A percentile compares a stretch with the other conserved stretches of the same genome.
These are phyloP conservation scores for Clistopyga incitator DNA, from an alignment of 2,888 invertebrate species.

Conservation along the genomic window DNA sequence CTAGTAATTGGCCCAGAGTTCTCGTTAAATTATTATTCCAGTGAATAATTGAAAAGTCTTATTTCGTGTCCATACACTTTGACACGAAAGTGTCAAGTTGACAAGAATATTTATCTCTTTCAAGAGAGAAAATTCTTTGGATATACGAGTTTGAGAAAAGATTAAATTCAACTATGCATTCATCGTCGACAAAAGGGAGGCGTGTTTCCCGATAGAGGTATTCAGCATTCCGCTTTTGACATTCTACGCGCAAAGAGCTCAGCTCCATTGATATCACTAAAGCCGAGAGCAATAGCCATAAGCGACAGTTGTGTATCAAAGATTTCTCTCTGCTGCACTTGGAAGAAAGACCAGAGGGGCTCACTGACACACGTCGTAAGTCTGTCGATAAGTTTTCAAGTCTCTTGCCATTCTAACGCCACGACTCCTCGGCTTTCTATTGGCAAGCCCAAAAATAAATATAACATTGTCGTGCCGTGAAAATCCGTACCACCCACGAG, in stretches of 20 bases:
- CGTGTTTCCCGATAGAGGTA: background rate
- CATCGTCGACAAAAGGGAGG: background rate
- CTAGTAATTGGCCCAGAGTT: too few relatives aligned
- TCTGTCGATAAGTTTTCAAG: background rate
- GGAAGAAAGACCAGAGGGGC: constrained; percentile 8
- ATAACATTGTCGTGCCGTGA: background rate
- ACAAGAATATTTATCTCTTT: too few relatives aligned
- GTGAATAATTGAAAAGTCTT: too few relatives aligned
- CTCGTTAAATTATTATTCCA: too few relatives aligned
- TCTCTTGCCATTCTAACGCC: background rate
- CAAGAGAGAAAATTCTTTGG: background rate
- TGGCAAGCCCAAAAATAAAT: too few relatives aligned
- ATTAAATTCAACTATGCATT: background rate
- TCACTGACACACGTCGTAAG: constrained; percentile 20
- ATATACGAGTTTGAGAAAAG: background rate
- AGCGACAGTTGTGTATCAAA: constrained; percentile 23
- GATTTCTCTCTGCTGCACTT: constrained; percentile 6
- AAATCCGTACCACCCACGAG: background rate
- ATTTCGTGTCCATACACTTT: too few relatives aligned
- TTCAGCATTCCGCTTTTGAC: background rate
- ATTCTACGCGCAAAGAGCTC: constrained; percentile 1
- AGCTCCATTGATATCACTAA: constrained; percentile 27
- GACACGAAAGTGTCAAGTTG: too few relatives aligned
- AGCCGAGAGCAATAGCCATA: constrained; percentile 4
- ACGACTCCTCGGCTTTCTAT: background rate